These are phyloP conservation scores for Plecotus auritus DNA, from an alignment of 2,113 vertebrate genomes.

Conservation along the genomic window DNA sequence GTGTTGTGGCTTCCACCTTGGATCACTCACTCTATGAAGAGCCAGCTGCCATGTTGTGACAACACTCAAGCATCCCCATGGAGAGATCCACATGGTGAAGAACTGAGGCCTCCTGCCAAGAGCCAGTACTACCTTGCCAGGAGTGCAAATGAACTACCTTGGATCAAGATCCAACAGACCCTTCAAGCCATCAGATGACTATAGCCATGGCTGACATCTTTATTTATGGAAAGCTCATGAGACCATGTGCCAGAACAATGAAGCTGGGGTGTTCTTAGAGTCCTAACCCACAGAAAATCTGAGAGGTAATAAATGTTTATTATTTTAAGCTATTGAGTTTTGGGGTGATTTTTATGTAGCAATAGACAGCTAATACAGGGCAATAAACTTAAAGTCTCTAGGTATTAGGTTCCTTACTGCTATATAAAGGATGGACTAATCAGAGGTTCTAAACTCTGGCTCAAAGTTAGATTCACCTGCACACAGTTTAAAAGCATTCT, in stretches of 20 bases:
- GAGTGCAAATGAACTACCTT: neutral
- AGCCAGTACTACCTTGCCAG: neutral
- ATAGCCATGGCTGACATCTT: neutral
- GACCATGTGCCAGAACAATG: neutral
- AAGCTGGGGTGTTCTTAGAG: neutral
- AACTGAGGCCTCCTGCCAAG: neutral
- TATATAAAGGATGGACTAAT: neutral
- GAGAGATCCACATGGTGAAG: neutral
- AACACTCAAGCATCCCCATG: neutral
- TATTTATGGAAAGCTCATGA: neutral
- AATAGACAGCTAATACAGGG: neutral
- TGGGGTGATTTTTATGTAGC: neutral
- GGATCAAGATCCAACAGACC: neutral
- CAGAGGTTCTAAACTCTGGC: neutral
- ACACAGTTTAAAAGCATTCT: neutral
- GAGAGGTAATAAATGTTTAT: neutral
- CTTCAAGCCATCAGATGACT: neutral
- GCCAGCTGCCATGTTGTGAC: neutral
- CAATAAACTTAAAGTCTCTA: neutral
- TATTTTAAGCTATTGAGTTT: conserved; percentile 6
- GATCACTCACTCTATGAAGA: neutral
- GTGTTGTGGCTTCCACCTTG: neutral
- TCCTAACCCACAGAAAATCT: neutral
- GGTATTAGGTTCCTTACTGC: conserved; percentile 2
- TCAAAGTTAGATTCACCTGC: neutral